Evolutionary conservation across 23 tunicate species (phyloP).

Genomic region (Trididemnum miniatum): DNA sequence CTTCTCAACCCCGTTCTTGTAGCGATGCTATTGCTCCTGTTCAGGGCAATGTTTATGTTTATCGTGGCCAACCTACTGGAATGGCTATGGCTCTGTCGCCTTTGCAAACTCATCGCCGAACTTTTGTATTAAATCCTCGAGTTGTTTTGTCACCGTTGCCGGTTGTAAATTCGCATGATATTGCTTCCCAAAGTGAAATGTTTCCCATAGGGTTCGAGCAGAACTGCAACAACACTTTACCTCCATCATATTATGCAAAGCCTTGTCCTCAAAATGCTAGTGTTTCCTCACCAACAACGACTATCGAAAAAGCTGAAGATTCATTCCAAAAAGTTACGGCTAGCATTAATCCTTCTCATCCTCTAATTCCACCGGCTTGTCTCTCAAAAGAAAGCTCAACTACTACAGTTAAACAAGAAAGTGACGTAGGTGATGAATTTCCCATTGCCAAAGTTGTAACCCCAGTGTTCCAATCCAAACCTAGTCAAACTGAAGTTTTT

Average conservation of each 20-base stretch:
- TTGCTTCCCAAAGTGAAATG: constrained; percentile 1
- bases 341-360: background rate
- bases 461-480: too few species aligned
- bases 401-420: too few species aligned
- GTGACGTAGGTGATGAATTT: too few species aligned
- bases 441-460: too few species aligned
- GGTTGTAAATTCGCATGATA: background rate
- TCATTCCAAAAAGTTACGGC: background rate
- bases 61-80: background rate
- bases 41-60: background rate
- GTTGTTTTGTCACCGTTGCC: constrained; percentile 24
- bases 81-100: background rate
- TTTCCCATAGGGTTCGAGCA: background rate
- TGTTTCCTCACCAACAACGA: background rate
- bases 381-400: too few species aligned
- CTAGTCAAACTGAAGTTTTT: too few species aligned
- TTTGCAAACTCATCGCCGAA: background rate
- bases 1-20: background rate
- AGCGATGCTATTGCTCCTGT: background rate
- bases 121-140: constrained; percentile 10
- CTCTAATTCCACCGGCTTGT: too few species aligned
- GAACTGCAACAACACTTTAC: background rate
- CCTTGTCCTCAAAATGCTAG: background rate
- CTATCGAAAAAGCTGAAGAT: background rate
- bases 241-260: background rate